Evolutionary conservation across 2,888 invertebrate genomes (phyloP).

Genomic region (Eueremaeus valkanovi): DNA sequence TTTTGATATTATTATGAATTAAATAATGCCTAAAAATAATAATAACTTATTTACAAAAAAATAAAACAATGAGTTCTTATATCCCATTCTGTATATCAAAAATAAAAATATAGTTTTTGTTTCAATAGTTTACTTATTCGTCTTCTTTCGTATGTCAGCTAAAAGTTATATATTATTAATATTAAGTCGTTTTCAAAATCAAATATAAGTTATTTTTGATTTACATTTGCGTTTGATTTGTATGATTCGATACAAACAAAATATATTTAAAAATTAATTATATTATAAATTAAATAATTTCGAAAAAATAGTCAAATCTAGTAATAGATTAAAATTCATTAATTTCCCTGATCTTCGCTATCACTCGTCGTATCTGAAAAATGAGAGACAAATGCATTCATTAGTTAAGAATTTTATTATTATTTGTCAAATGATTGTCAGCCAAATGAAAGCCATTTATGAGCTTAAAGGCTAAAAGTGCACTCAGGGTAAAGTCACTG

Average conservation of each 20-base stretch:
- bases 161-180: too few species aligned
- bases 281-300: neutral
- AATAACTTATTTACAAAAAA: neutral
- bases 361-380: slow-evolving; percentile 47
- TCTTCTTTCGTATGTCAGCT: too few species aligned
- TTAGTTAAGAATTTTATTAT: too few species aligned
- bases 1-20: neutral
- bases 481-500: too few species aligned
- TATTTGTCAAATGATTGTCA: too few species aligned
- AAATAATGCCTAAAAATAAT: neutral
- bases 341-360: slow-evolving; percentile 45
- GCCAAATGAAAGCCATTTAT: too few species aligned
- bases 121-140: neutral
- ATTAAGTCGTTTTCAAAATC: too few species aligned
- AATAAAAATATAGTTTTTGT: neutral
- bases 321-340: neutral
- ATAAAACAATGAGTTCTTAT: neutral
- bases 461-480: too few species aligned
- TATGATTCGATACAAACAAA: too few species aligned
- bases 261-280: neutral
- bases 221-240: too few species aligned
- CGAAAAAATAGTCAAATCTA: too few species aligned
- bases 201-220: too few species aligned
- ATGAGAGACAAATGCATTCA: neutral
- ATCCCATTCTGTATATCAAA: neutral